Conservation (phyloP, 2,888 invertebrate genomes). For the Hanleya hanleyi region DNA sequence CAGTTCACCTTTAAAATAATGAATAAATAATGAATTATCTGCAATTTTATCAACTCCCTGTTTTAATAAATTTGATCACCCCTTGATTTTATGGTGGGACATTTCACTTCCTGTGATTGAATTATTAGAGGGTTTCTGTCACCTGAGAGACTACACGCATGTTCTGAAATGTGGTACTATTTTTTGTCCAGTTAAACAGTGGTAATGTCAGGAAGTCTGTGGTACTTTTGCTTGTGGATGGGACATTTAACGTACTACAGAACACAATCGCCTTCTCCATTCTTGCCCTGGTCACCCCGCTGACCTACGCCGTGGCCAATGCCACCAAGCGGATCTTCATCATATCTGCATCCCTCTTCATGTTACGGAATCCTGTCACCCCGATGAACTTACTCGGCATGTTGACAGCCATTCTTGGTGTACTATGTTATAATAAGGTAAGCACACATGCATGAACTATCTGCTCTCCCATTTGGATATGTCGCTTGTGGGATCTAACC, state of each 20-base stretch:
- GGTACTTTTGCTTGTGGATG: conserved; percentile 83
- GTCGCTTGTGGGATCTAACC: too few relatives aligned
- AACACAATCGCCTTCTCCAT: conserved; percentile 96
- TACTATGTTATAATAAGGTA: conserved; percentile 91
- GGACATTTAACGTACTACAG: conserved; percentile 93
- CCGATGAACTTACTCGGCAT: conserved; percentile 90
- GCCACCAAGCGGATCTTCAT: conserved; percentile 93
- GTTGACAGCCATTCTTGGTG: conserved; percentile 91
- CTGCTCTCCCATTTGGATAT: too few relatives aligned
- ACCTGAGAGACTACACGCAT: too few relatives aligned
- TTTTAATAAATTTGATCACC: too few relatives aligned
- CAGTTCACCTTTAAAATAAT: too few relatives aligned
- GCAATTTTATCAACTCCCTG: too few relatives aligned
- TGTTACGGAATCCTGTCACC: conserved; percentile 94
- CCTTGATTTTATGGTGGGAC: too few relatives aligned
- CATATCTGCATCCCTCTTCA: conserved; percentile 88
- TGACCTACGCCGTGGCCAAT: conserved; percentile 96
- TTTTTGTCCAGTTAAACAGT: conserved; percentile 56
- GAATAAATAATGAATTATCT: too few relatives aligned
- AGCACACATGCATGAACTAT: too few relatives aligned
- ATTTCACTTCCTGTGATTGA: too few relatives aligned
- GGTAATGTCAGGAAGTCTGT: conserved; percentile 53
- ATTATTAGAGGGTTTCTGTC: too few relatives aligned
- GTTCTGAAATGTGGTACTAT: too few relatives aligned
- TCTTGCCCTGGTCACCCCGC: conserved; percentile 89